These are phyloP conservation scores for Tenthredo distinguenda DNA, from an alignment of 2,888 invertebrate genomes.

Conservation along the genomic window DNA sequence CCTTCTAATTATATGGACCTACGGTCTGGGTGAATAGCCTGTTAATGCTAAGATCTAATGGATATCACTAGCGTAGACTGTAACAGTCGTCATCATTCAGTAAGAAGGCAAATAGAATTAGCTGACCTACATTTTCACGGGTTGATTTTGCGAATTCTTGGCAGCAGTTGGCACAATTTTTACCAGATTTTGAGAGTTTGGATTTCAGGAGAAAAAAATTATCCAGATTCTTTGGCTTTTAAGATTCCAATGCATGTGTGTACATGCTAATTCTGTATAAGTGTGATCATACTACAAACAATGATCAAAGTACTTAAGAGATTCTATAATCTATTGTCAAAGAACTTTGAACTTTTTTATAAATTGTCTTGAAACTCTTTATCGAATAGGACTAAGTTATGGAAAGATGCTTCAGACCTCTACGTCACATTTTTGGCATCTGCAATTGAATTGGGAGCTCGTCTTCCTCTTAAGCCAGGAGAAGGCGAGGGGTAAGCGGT, in stretches of 20 bases:
- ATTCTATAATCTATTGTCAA: not conserved
- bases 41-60: not conserved
- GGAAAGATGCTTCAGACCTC: conserved; percentile 87
- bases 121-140: not conserved
- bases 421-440: conserved; percentile 92
- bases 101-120: not conserved
- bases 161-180: not conserved
- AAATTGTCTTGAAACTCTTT: not conserved
- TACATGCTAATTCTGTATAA: not conserved
- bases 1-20: not conserved
- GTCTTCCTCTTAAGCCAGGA: conserved; percentile 89
- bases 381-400: conserved; percentile 82
- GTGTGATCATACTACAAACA: not conserved
- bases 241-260: not conserved
- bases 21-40: too few relatives aligned
- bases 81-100: not conserved
- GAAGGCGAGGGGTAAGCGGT: conserved; percentile 90
- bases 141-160: not conserved
- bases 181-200: not conserved
- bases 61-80: not conserved
- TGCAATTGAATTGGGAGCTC: conserved; percentile 91
- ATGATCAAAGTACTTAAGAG: not conserved
- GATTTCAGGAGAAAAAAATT: not conserved
- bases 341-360: not conserved
- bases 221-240: not conserved